Conservation (phyloP, 2,888 invertebrate species). For the Acanthococcus lagerstroemiae region DNA sequence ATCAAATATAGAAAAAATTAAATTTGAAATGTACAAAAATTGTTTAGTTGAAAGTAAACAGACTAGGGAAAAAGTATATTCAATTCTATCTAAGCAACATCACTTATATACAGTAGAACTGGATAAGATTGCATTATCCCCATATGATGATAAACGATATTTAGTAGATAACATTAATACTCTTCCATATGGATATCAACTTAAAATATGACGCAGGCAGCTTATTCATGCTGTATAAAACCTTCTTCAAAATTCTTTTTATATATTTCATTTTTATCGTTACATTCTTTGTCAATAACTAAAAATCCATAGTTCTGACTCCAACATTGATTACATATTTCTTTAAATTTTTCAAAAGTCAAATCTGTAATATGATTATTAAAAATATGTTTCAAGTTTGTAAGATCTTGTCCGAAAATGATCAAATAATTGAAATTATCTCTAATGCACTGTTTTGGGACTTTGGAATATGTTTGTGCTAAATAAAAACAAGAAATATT, state of each 20-base stretch:
- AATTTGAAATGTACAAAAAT: conserved; percentile 11
- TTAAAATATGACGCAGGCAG: conserved; percentile 1
- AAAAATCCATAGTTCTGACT: conserved; percentile 4
- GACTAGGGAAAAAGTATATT: conserved; percentile 9
- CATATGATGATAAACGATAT: conserved; percentile 21
- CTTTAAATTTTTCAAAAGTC: conserved; percentile 6
- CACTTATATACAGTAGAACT: conserved; percentile 14
- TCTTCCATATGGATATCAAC: conserved; percentile 17
- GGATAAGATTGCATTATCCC: conserved; percentile 15
- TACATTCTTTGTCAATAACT: conserved; percentile 6
- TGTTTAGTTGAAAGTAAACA: conserved; percentile 1
- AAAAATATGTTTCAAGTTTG: conserved; percentile 4
- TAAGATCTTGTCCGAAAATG: conserved; percentile 4
- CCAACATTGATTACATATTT: conserved; percentile 2
- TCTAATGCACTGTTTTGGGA: conserved; percentile 7
- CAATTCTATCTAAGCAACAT: conserved; percentile 11
- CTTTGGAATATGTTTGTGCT: background rate
- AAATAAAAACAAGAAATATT: conserved; percentile 6
- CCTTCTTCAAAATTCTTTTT: conserved; percentile 1
- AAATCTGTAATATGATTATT: conserved; percentile 3
- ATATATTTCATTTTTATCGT: background rate
- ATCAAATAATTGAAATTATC: conserved; percentile 3
- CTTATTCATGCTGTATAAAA: background rate
- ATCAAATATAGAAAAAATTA: conserved; percentile 13
- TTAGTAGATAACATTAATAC: conserved; percentile 11